phyloP scores from a whole-genome alignment of 2,797 vertebrate genomes.

The Dallia pectoralis region DNA sequence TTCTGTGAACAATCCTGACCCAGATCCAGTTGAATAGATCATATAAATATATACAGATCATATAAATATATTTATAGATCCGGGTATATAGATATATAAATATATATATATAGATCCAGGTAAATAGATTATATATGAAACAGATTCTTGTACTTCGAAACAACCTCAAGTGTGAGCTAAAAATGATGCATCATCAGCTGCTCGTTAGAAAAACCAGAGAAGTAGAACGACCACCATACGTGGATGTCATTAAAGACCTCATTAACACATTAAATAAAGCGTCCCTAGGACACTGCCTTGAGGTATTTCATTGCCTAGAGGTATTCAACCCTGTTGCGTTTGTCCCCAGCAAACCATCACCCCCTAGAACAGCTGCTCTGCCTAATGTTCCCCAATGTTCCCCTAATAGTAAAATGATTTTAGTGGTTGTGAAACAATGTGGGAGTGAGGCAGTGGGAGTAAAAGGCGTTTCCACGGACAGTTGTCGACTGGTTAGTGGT shows the following conservation, averaged over 20 bases:
- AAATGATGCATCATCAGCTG: constrained; percentile 2
- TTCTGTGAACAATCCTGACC: too few species aligned
- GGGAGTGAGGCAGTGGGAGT: constrained; percentile 22
- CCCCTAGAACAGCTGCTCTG: constrained; percentile 19
- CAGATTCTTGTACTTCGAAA: not conserved
- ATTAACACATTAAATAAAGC: not conserved
- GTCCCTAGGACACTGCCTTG: not conserved
- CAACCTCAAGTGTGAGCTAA: not conserved
- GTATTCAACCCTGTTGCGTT: not conserved
- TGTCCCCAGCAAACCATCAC: constrained; percentile 3
- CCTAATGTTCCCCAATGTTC: constrained; percentile 26
- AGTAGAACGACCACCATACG: not conserved
- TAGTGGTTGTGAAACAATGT: constrained; percentile 18
- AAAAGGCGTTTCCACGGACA: constrained; percentile 27
- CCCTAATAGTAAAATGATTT: constrained; percentile 31
- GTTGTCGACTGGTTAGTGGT: not conserved
- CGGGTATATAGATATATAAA: too few species aligned
- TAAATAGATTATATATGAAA: not conserved
- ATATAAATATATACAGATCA: too few species aligned
- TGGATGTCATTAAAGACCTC: not conserved
- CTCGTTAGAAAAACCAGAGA: not conserved
- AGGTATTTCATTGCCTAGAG: not conserved
- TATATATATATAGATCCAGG: too few species aligned
- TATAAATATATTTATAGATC: too few species aligned
- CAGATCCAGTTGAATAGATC: too few species aligned